Base-by-base conservation (phyloP, 2,888 invertebrate genomes). In the Erannis defoliaria region DNA sequence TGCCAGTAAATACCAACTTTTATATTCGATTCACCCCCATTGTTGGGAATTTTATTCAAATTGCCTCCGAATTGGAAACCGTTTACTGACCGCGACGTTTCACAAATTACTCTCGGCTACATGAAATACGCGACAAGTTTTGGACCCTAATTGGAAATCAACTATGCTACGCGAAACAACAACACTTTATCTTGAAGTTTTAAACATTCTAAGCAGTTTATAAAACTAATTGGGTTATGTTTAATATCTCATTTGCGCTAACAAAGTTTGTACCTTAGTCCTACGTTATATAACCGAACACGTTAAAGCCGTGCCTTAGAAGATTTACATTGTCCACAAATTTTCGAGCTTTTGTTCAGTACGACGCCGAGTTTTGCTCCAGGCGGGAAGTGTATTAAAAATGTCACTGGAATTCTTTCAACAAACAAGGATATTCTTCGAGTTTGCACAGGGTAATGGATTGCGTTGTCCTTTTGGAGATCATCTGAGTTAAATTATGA, bases 71-170 rank as follows among this genome's bases (percentile, higher is more conserved):
- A 77, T 86, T 86, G 57, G 62, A 54, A 72, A 67, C 71, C 68
- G 74, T 81, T 76, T 76, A 74, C 68, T 74, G 71, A 74, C 80
- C 80, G 77, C 78, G 77, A 78, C 78, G 78, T 80, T 80, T 75
- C 71, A 74, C 74, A 85, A 85, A 86, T 85, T 78, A 76, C 76
- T 72, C 72, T 72, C 68, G 72, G 76, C 77, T 76, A 78, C 75
- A 77, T 85, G 81, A 87, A 85, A 83, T 85, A 86, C 77, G 76
- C 73, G 78, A 76, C 70, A 79, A 87, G 80, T 86, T 86, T 77
- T 76, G 77, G 75, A 77, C 76, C 76, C 80, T 86, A 86, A 88
- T 87, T 86, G 82, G 75, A 84, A 84, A 86, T 82, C 76, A 85
- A 86, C 82, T 84, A 80, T 76, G 80, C 66, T 74, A 70, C 70